Evolutionary conservation across 2,888 invertebrate genomes (phyloP).

Genomic region (Leptinotarsa tumamoca): DNA sequence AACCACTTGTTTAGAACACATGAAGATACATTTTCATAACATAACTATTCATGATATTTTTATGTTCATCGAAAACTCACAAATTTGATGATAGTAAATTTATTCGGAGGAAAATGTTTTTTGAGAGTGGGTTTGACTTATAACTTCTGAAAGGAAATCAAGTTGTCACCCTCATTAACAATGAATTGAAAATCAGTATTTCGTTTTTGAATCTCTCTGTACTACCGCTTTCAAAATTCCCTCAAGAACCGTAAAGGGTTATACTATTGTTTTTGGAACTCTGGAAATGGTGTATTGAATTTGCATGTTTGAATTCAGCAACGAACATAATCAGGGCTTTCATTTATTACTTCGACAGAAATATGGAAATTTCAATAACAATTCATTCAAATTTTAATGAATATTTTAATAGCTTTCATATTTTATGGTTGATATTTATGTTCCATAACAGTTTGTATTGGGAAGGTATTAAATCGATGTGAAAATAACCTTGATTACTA

Average conservation of each 20-base stretch:
- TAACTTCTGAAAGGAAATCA: too few species aligned
- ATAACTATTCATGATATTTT: too few species aligned
- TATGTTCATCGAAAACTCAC: too few species aligned
- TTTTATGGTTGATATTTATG: not conserved
- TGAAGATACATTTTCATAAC: too few species aligned
- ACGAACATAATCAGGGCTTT: constrained; percentile 13
- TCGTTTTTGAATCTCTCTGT: not conserved
- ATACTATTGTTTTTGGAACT: not conserved
- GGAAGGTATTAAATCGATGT: too few species aligned
- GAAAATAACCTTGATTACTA: too few species aligned
- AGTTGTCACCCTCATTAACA: not conserved
- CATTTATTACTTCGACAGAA: constrained; percentile 11
- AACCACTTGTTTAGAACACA: too few species aligned
- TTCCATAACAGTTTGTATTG: not conserved
- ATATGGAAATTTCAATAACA: constrained; percentile 23
- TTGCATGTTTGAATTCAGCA: constrained; percentile 13
- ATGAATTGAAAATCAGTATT: too few species aligned
- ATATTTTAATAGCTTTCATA: constrained; percentile 12
- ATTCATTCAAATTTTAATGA: constrained; percentile 16
- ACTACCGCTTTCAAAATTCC: not conserved
- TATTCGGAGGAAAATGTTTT: too few species aligned
- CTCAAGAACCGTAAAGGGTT: not conserved
- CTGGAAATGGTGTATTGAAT: constrained; percentile 33
- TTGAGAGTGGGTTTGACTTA: too few species aligned
- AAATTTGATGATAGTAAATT: too few species aligned